These are phyloP conservation scores for Dolomedes plantarius DNA, from an alignment of 2,888 invertebrate genomes.

Conservation along the genomic window DNA sequence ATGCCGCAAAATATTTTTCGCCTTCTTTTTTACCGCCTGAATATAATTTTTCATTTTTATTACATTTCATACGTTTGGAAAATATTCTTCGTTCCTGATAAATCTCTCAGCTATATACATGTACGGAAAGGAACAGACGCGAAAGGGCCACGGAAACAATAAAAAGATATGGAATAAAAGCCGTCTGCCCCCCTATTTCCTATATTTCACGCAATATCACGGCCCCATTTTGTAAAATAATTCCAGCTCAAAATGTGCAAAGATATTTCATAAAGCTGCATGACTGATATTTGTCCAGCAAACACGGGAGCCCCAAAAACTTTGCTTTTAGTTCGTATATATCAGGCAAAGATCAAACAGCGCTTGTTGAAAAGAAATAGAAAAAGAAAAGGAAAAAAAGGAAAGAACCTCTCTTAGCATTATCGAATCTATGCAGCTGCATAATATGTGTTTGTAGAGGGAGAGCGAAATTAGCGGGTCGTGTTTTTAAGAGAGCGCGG, in stretches of 20 bases:
- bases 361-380: background rate
- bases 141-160: background rate
- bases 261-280: slow-evolving; percentile 23
- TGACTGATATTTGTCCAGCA: slow-evolving; percentile 37
- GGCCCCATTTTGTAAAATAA: background rate
- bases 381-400: background rate
- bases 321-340: slow-evolving; percentile 12
- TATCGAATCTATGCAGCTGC: background rate
- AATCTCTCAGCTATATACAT: background rate
- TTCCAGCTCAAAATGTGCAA: slow-evolving; percentile 12
- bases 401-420: background rate
- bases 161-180: background rate
- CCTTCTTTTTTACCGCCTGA: no score
- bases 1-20: no score
- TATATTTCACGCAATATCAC: slow-evolving; percentile 24
- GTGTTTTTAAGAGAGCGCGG: background rate
- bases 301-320: background rate
- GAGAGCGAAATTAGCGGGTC: slow-evolving; percentile 1
- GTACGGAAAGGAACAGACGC: background rate
- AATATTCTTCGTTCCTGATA: no score
- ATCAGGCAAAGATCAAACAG: slow-evolving; percentile 13
- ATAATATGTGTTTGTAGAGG: slow-evolving; percentile 15
- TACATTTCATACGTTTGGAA: no score
- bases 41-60: no score
- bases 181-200: background rate